Percentiles rank a stretch among this genome's conserved stretches.
Conservation (phyloP, 2,888 invertebrate genomes). For the Abscondita cerata region DNA sequence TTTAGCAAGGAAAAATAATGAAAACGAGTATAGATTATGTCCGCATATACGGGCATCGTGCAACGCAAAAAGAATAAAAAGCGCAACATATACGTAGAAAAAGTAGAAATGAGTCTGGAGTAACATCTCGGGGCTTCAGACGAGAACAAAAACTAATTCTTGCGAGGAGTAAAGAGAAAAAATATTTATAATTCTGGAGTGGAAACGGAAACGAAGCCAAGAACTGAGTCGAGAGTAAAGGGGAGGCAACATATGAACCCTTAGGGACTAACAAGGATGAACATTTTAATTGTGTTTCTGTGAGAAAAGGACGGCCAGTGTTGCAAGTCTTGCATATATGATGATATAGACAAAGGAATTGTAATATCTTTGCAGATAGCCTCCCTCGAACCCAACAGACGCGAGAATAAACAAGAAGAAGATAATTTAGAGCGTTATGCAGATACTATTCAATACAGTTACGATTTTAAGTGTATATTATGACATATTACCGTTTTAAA, state of each 20-base stretch:
- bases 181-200: slow-evolving; percentile 58
- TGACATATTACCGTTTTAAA: slow-evolving; percentile 23
- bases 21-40: slow-evolving; percentile 33
- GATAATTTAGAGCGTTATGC: slow-evolving; percentile 51
- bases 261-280: slow-evolving; percentile 53
- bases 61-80: slow-evolving; percentile 42
- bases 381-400: slow-evolving; percentile 41
- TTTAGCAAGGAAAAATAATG: slow-evolving; percentile 23
- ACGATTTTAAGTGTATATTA: slow-evolving; percentile 21
- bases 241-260: slow-evolving; percentile 53
- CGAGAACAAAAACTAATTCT: slow-evolving; percentile 50
- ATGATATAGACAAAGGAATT: slow-evolving; percentile 60
- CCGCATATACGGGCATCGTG: slow-evolving; percentile 28
- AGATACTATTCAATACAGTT: slow-evolving; percentile 23
- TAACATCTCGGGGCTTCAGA: slow-evolving; percentile 37
- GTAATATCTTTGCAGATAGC: slow-evolving; percentile 56
- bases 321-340: slow-evolving; percentile 60
- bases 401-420: slow-evolving; percentile 51
- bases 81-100: slow-evolving; percentile 29
- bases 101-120: slow-evolving; percentile 35
- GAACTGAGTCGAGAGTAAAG: slow-evolving; percentile 32
- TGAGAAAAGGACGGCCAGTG: slow-evolving; percentile 47
- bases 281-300: slow-evolving; percentile 53
- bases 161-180: slow-evolving; percentile 51
- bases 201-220: slow-evolving; percentile 47